Percentiles rank a stretch among this genome's conserved stretches.
Conservation (phyloP, 2,888 invertebrate genomes). For the Pimpla rufipes region DNA sequence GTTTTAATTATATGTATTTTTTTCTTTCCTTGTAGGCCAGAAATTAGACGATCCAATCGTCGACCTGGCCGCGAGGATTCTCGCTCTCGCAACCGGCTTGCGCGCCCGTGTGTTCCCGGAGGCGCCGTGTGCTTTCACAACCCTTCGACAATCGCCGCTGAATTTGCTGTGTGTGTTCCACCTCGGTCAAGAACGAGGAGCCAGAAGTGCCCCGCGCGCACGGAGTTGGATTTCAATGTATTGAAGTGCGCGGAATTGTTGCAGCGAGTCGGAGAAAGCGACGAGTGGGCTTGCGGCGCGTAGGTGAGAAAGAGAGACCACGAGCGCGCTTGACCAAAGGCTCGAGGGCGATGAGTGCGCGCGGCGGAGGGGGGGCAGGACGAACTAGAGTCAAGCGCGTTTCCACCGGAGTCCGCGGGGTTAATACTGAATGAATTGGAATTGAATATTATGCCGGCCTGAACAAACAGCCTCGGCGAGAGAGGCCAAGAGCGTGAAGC, state of each 20-base stretch:
- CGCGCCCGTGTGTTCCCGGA: constrained; percentile 46
- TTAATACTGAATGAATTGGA: constrained; percentile 84
- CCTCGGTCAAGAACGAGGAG: constrained; percentile 22
- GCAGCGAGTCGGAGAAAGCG: constrained; percentile 52
- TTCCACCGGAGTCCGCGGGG: constrained; percentile 73
- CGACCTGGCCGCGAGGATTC: too few species aligned
- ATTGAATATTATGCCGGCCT: constrained; percentile 84
- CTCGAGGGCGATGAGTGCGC: constrained; percentile 40
- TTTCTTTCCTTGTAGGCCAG: too few species aligned
- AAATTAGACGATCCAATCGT: too few species aligned
- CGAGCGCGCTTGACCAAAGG: constrained; percentile 62
- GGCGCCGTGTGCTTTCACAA: constrained; percentile 57
- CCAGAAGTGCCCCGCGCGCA: constrained; percentile 20
- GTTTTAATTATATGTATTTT: too few species aligned
- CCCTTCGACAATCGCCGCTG: constrained; percentile 60
- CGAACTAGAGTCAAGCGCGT: constrained; percentile 57
- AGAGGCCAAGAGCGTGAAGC: constrained; percentile 62
- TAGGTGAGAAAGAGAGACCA: constrained; percentile 60
- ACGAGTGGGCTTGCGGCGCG: too few species aligned
- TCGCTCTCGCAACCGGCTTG: too few species aligned
- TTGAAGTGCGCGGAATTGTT: constrained; percentile 66
- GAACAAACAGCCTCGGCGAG: constrained; percentile 79
- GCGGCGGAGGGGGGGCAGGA: constrained; percentile 21
- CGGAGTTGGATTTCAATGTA: constrained; percentile 57
- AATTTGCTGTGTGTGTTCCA: constrained; percentile 18